phyloP scores from a whole-genome alignment of 2,888 invertebrate species.

The Drosophila lutescens region DNA sequence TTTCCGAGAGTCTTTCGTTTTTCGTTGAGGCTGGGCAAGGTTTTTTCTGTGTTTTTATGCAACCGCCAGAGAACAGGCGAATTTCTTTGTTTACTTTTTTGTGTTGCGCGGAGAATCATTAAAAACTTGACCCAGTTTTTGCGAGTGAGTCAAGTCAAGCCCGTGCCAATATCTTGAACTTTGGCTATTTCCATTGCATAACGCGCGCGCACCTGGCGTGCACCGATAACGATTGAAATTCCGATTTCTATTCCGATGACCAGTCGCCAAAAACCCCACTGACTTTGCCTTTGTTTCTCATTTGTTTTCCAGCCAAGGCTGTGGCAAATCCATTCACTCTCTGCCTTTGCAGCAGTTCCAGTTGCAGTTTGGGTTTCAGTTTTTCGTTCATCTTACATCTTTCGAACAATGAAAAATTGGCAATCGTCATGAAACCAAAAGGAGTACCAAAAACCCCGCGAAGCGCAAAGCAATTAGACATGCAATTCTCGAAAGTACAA shows the following conservation, averaged over 20 bases:
- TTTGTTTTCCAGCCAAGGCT: conserved; percentile 58
- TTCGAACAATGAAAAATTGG: conserved; percentile 67
- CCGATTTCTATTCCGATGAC: conserved; percentile 28
- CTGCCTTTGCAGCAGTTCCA: conserved; percentile 36
- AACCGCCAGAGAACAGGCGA: conserved; percentile 37
- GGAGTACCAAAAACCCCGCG: conserved; percentile 38
- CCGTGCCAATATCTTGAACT: conserved; percentile 37
- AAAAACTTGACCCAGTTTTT: conserved; percentile 56
- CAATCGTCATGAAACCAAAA: conserved; percentile 66
- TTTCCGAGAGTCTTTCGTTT: conserved; percentile 33
- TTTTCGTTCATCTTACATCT: conserved; percentile 49
- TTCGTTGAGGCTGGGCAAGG: conserved; percentile 60
- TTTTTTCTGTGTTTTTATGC: conserved; percentile 16
- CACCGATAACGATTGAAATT: conserved; percentile 34
- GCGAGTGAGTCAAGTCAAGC: conserved; percentile 35
- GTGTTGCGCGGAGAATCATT: conserved; percentile 32
- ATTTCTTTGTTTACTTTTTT: conserved; percentile 52
- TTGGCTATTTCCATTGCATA: conserved; percentile 29
- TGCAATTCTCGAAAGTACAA: conserved; percentile 80
- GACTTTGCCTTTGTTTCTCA: conserved; percentile 14
- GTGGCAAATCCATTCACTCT: conserved; percentile 74
- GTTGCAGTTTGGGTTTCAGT: conserved; percentile 49
- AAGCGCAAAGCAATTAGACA: conserved; percentile 79
- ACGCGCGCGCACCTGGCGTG: conserved; percentile 30
- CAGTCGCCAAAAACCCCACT: conserved; percentile 6